These are phyloP conservation scores for Onychorhynchus coronatus DNA, from an alignment of 2,113 vertebrate species.

Conservation along the genomic window DNA sequence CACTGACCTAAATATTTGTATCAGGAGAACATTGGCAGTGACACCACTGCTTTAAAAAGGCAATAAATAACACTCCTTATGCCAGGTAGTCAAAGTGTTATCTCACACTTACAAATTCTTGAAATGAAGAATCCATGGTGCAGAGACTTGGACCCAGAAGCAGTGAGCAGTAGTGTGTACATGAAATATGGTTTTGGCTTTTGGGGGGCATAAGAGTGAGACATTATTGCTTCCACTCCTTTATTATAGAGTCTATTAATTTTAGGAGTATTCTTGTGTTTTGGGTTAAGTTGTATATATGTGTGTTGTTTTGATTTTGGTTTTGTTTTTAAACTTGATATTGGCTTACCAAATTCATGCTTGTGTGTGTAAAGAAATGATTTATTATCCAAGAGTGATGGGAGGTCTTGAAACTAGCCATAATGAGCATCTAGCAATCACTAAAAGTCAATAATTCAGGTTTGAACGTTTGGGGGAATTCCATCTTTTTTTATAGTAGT, in stretches of 20 bases:
- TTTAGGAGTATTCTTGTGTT: not conserved
- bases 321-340: not conserved
- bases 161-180: not conserved
- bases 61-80: not conserved
- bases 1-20: not conserved
- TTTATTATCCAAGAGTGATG: not conserved
- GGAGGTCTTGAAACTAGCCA: not conserved
- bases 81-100: not conserved
- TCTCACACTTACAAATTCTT: not conserved
- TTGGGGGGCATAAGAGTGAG: not conserved
- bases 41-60: not conserved
- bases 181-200: not conserved
- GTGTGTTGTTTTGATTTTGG: not conserved
- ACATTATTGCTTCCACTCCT: not conserved
- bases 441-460: not conserved
- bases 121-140: not conserved
- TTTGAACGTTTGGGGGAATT: not conserved
- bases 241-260: not conserved
- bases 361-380: not conserved
- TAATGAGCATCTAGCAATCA: not conserved
- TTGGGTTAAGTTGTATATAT: rapidly evolving
- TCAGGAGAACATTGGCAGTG: not conserved
- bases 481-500: not conserved
- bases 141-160: not conserved
- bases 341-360: not conserved